Percentiles rank a stretch among this genome's conserved stretches.
phyloP scores from a whole-genome alignment of 2,797 vertebrate species.

The Poeciliopsis infans region DNA sequence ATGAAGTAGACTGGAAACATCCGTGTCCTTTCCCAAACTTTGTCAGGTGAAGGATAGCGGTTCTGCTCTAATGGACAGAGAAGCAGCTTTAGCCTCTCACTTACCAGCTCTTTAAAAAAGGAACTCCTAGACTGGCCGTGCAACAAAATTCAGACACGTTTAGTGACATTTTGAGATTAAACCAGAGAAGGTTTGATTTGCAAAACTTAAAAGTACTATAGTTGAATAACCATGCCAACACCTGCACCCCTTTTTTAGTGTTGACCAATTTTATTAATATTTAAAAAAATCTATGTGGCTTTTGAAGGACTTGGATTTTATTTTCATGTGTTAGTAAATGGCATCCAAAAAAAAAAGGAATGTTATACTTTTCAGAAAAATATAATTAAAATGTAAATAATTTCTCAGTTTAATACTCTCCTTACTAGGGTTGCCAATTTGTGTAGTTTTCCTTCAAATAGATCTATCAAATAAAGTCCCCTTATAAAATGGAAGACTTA shows the following conservation, averaged over 20 bases:
- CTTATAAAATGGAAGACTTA: not conserved
- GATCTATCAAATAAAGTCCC: not conserved
- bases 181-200: conserved; percentile 1
- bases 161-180: conserved; percentile 43
- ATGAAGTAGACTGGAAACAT: conserved; percentile 79
- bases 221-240: not conserved
- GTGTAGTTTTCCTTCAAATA: not conserved
- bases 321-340: not conserved
- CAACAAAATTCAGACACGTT: conserved; percentile 50
- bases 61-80: conserved; percentile 74
- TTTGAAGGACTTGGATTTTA: not conserved
- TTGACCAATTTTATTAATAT: not conserved
- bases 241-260: not conserved
- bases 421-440: not conserved
- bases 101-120: conserved; percentile 69
- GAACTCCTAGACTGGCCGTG: conserved; percentile 62
- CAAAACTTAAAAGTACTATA: not conserved
- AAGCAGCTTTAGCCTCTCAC: conserved; percentile 58
- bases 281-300: not conserved
- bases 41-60: conserved; percentile 78
- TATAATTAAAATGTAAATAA: not conserved
- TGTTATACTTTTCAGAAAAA: not conserved
- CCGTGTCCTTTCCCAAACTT: conserved; percentile 80
- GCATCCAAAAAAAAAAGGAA: not conserved
- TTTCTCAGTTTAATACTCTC: not conserved